A percentile compares a stretch with the other conserved stretches of the same genome.
phyloP scores from a whole-genome alignment of 2,113 vertebrate species.

The Butastur rufipennis region DNA sequence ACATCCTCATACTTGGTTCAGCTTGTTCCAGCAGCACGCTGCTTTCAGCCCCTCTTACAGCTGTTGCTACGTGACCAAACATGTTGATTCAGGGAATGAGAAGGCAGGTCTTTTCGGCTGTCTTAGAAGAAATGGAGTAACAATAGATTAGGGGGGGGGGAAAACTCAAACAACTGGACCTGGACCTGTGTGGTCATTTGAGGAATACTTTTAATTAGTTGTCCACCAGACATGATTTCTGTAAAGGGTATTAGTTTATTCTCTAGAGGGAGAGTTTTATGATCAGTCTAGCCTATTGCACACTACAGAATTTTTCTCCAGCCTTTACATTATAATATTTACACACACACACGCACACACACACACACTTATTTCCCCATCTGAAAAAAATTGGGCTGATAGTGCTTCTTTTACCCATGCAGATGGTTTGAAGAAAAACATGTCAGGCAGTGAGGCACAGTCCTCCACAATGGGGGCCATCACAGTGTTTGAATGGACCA shows the following conservation, averaged over 20 bases:
- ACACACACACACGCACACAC: too few species aligned
- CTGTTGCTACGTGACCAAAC: background rate
- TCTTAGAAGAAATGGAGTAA: background rate
- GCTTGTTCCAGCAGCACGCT: background rate
- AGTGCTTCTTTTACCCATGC: background rate
- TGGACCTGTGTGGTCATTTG: background rate
- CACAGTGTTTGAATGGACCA: background rate
- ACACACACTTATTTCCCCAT: background rate
- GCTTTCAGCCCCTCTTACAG: background rate
- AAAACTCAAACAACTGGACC: accelerated
- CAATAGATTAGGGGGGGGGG: accelerated
- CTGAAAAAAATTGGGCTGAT: background rate
- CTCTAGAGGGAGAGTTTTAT: background rate
- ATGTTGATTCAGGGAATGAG: background rate
- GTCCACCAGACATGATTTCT: background rate
- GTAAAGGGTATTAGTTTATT: background rate
- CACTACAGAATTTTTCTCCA: background rate
- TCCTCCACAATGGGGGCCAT: background rate
- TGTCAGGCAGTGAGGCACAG: background rate
- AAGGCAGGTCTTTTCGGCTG: background rate
- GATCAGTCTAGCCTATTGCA: background rate
- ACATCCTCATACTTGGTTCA: background rate
- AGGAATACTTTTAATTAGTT: background rate
- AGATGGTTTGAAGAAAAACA: background rate
- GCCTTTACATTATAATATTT: background rate